Percentiles rank a stretch among this genome's conserved stretches.
phyloP scores from a whole-genome alignment of 2,888 invertebrate species.

The Machimus rusticus region DNA sequence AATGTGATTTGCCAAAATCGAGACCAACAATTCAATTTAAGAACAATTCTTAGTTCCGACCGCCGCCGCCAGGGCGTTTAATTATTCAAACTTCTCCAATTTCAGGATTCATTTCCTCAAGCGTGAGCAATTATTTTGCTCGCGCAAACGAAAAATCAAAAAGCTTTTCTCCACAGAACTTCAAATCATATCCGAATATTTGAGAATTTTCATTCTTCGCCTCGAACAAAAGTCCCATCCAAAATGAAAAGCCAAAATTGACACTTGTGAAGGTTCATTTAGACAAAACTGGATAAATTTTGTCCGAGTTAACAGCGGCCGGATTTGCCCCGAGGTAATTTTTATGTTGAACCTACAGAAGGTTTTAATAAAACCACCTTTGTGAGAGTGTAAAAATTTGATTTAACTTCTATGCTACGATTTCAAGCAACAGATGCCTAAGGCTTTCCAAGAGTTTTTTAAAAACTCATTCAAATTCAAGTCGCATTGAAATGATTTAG shows the following conservation, averaged over 20 bases:
- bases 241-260: background rate
- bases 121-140: background rate
- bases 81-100: background rate
- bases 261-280: background rate
- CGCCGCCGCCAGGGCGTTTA: background rate
- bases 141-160: background rate
- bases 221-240: background rate
- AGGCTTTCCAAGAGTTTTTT: background rate
- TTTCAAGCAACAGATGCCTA: background rate
- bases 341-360: background rate
- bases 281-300: background rate
- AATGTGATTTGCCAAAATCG: background rate
- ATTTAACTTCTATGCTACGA: background rate
- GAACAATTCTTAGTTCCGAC: background rate
- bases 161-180: background rate
- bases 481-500: background rate
- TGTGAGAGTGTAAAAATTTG: background rate
- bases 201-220: background rate
- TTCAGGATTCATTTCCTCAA: background rate
- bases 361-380: slow-evolving; percentile 15
- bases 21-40: background rate
- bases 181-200: background rate
- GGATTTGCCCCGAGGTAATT: background rate
- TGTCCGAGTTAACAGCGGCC: background rate
- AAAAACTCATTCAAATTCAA: background rate